A percentile compares a stretch with the other conserved stretches of the same genome.
Conservation (phyloP, 2,888 invertebrate species). For the Lepas anatifera region DNA sequence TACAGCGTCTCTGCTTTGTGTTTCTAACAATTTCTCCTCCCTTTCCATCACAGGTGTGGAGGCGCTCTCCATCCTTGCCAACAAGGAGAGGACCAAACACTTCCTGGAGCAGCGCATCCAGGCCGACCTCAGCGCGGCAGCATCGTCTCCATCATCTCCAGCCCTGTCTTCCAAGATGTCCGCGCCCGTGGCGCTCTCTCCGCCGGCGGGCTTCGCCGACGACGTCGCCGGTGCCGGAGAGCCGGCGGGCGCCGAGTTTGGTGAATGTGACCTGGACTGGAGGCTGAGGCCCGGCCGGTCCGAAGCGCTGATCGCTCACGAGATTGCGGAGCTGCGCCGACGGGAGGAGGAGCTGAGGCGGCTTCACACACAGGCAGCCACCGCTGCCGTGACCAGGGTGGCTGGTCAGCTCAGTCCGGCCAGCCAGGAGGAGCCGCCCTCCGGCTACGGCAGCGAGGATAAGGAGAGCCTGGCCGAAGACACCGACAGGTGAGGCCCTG, state of each 20-base stretch:
- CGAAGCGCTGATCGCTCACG: conserved; percentile 36
- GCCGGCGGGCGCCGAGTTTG: no score
- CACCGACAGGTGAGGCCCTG: conserved; percentile 18
- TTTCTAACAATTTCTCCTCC: no score
- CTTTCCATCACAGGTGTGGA: background rate
- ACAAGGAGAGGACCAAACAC: background rate
- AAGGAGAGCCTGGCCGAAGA: conserved; percentile 16
- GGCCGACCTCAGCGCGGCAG: background rate
- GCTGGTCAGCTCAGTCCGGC: background rate
- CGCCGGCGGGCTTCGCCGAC: no score
- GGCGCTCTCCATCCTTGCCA: background rate
- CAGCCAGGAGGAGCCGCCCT: background rate
- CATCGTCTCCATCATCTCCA: no score
- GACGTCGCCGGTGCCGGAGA: no score
- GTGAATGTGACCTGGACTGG: conserved; percentile 14
- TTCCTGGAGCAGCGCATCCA: background rate
- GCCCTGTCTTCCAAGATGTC: no score
- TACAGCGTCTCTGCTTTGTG: no score
- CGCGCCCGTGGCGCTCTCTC: no score
- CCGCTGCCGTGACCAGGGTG: conserved; percentile 19
- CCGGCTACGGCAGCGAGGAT: conserved; percentile 16
- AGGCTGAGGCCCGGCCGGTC: background rate
- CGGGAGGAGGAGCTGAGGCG: conserved; percentile 39
- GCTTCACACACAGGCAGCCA: no score
- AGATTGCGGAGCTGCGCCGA: conserved; percentile 38